phyloP scores from a whole-genome alignment of 2,113 vertebrate species.

The Hydropotes inermis region DNA sequence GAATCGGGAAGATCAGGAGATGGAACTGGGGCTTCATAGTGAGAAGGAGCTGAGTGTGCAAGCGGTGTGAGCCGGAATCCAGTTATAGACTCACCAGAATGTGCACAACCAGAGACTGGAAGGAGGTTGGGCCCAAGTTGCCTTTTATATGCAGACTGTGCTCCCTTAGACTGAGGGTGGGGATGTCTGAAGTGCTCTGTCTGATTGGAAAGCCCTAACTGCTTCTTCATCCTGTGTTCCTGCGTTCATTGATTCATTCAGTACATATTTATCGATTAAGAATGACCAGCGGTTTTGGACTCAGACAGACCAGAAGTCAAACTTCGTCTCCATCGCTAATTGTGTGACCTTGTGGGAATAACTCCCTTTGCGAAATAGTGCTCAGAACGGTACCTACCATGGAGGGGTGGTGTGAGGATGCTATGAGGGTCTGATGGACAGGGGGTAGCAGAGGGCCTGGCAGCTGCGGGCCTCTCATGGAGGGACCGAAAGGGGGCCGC shows the following conservation, averaged over 20 bases:
- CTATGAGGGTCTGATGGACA: neutral
- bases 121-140: neutral
- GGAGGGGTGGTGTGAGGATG: neutral
- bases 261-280: neutral
- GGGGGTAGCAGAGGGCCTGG: neutral
- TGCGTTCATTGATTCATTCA: neutral
- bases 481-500: fast-evolving
- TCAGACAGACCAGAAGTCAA: neutral
- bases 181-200: neutral
- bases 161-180: neutral
- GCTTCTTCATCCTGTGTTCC: no score
- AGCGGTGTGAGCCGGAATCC: fast-evolving
- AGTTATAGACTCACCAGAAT: fast-evolving
- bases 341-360: neutral
- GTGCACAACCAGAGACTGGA: fast-evolving
- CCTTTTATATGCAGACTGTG: no score
- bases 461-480: fast-evolving
- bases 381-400: fast-evolving
- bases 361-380: neutral
- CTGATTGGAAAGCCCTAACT: neutral
- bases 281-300: neutral
- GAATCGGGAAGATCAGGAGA: neutral
- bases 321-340: neutral
- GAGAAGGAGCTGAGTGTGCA: neutral
- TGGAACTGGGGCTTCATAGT: fast-evolving